Percentiles rank a stretch among this genome's conserved stretches.
These are phyloP conservation scores for Oscheius sp. DNA, from an alignment of 2,888 invertebrate genomes.

Conservation along the genomic window DNA sequence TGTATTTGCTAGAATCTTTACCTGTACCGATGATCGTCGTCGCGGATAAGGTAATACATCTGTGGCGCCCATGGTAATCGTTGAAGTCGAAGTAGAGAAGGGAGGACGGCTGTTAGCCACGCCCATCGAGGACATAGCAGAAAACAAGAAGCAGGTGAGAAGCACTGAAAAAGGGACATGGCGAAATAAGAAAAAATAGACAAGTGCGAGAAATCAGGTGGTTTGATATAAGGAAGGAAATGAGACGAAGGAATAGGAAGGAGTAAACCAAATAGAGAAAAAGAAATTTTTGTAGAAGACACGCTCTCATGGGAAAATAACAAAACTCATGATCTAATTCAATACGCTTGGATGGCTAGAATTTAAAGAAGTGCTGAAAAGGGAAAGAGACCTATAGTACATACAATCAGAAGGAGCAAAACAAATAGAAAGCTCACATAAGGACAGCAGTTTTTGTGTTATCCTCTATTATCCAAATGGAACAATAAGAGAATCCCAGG, in stretches of 20 bases:
- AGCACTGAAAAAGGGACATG: background rate
- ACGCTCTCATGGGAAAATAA: no score
- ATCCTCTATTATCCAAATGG: no score
- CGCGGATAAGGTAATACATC: constrained; percentile 25
- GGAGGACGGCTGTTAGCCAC: background rate
- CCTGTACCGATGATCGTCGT: constrained; percentile 22
- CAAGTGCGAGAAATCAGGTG: no score
- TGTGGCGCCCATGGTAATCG: constrained; percentile 22
- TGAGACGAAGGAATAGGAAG: background rate
- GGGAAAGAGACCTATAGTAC: background rate
- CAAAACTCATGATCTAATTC: no score
- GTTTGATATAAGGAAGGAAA: no score
- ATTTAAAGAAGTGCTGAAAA: no score
- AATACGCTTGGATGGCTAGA: no score
- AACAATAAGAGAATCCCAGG: no score
- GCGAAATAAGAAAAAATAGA: no score
- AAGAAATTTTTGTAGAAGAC: no score
- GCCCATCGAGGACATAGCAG: constrained; percentile 12
- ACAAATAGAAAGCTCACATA: no score
- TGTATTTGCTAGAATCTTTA: background rate
- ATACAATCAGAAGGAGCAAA: background rate
- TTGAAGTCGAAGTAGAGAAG: background rate
- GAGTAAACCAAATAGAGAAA: background rate
- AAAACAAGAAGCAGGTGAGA: background rate
- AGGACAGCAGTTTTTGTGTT: no score